phyloP scores from a whole-genome alignment of 1,140 invertebrate species.

The Drosophila nikananu region DNA sequence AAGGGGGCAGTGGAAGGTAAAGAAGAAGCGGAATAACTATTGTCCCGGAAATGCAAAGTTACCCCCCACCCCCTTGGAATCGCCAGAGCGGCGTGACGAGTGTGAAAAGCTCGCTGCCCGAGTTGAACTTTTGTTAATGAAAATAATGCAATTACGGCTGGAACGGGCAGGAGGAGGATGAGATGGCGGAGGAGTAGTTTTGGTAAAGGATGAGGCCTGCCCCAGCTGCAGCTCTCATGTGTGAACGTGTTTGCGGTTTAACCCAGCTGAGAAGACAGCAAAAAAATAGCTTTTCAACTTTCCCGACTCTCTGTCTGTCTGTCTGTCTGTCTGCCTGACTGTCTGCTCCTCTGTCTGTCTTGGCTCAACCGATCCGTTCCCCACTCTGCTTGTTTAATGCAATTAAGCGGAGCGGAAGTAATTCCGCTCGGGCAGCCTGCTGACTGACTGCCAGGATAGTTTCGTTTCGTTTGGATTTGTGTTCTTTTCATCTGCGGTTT shows the following conservation, averaged over 20 bases:
- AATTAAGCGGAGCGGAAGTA: constrained; percentile 77
- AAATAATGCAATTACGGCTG: constrained; percentile 78
- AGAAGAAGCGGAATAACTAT: constrained; percentile 36
- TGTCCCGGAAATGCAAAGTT: constrained; percentile 69
- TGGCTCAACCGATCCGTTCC: constrained; percentile 34
- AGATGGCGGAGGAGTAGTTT: background rate
- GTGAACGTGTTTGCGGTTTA: constrained; percentile 79
- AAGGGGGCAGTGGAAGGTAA: constrained; percentile 19
- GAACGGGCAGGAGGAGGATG: constrained; percentile 5
- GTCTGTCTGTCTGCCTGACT: constrained; percentile 18
- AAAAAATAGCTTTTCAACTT: constrained; percentile 31
- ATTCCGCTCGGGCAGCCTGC: constrained; percentile 49
- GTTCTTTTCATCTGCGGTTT: constrained; percentile 30
- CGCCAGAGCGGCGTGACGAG: constrained; percentile 45
- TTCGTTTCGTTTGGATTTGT: constrained; percentile 17
- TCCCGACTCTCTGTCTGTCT: constrained; percentile 15
- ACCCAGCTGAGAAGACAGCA: constrained; percentile 42
- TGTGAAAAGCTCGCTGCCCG: constrained; percentile 50
- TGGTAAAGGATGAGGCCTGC: background rate
- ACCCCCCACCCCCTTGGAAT: constrained; percentile 8
- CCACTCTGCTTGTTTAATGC: constrained; percentile 71
- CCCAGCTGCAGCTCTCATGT: constrained; percentile 66
- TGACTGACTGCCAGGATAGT: constrained; percentile 55
- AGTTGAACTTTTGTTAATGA: constrained; percentile 81
- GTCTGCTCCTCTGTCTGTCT: constrained; percentile 26